These are phyloP conservation scores for Champsocephalus esox DNA, from an alignment of 2,797 vertebrate genomes.

Conservation along the genomic window DNA sequence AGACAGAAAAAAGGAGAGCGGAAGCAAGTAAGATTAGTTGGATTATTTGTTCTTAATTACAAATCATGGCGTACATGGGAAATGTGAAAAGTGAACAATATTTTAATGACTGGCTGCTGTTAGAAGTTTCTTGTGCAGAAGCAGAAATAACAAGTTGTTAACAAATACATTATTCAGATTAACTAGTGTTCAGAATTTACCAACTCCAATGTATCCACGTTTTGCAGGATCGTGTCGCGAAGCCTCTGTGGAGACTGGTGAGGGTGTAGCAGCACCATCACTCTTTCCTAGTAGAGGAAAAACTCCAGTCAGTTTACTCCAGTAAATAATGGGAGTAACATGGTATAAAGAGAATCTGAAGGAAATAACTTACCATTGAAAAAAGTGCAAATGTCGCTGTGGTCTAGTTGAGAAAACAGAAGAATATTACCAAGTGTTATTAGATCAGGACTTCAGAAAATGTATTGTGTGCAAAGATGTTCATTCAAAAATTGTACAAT, in stretches of 20 bases:
- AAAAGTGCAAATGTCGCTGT: not conserved
- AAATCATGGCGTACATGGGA: not conserved
- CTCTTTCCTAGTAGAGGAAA: not conserved
- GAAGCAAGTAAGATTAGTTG: slow-evolving; percentile 13
- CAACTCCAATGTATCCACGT: fast-evolving
- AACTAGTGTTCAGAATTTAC: slow-evolving; percentile 26
- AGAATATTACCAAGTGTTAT: not conserved
- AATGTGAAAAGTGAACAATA: not conserved
- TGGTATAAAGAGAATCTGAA: not conserved
- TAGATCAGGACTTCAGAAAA: not conserved
- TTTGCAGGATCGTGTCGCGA: fast-evolving
- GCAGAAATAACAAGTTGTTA: not conserved
- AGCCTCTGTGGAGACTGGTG: fast-evolving
- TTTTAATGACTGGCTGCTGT: not conserved
- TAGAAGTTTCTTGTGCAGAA: not conserved
- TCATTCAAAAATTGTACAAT: not conserved
- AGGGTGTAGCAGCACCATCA: not conserved
- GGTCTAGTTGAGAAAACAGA: slow-evolving; percentile 25
- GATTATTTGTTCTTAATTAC: not conserved
- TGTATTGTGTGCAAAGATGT: too few species aligned
- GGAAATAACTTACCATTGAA: slow-evolving; percentile 11
- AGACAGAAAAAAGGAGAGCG: not conserved
- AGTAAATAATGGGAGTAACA: slow-evolving; percentile 11
- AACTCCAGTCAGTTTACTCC: not conserved
- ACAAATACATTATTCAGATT: not conserved